phyloP scores from a whole-genome alignment of 2,797 vertebrate genomes.

The Pseudochaenichthys georgianus region DNA sequence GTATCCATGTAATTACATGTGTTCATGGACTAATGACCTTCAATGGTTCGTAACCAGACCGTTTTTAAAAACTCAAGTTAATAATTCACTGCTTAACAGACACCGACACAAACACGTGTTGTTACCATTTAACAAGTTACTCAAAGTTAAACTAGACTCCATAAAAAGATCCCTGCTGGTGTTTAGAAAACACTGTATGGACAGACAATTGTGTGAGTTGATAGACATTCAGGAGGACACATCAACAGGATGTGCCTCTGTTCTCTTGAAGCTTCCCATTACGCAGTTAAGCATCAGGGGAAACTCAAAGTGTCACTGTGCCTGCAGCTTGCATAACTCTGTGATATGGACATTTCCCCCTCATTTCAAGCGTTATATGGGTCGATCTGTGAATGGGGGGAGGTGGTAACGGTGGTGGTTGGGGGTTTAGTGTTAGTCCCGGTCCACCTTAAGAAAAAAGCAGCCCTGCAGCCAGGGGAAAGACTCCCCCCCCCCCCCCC shows the following conservation, averaged over 20 bases:
- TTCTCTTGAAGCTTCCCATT: constrained; percentile 65
- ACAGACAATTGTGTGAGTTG: constrained; percentile 20
- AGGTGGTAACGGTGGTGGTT: neutral
- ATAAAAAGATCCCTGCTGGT: neutral
- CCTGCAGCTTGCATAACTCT: constrained; percentile 3
- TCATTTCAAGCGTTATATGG: neutral
- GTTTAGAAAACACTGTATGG: neutral
- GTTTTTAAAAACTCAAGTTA: neutral
- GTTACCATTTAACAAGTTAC: neutral
- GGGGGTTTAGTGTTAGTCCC: neutral
- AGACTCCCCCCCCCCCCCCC: constrained; percentile 55
- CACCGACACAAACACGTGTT: neutral
- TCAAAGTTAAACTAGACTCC: neutral
- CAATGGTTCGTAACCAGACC: too few relatives aligned
- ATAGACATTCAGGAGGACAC: constrained; percentile 33
- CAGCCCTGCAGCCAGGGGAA: constrained; percentile 70
- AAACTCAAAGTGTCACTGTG: constrained; percentile 31
- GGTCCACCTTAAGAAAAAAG: constrained; percentile 81
- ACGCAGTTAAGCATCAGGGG: constrained; percentile 48
- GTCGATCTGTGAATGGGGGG: neutral
- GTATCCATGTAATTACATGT: neutral
- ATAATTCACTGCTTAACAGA: neutral
- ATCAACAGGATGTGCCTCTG: constrained; percentile 67
- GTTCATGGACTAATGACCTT: neutral
- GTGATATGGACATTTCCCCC: constrained; percentile 23